Conservation (phyloP, 2,113 vertebrate genomes). For the Onychostruthus taczanowskii region DNA sequence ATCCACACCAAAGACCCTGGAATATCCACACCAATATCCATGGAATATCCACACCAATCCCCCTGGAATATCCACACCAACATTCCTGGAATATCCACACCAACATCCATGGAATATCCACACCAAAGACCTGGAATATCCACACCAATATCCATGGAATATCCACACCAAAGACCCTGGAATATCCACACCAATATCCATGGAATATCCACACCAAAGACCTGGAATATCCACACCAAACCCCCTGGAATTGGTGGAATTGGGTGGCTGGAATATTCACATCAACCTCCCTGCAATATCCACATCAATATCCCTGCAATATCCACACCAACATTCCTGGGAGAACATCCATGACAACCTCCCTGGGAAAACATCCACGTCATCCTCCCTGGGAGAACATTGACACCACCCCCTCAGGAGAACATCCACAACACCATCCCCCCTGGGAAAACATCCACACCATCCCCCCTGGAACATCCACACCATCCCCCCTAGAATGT, state of each 20-base stretch:
- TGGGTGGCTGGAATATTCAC: neutral
- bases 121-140: accelerated
- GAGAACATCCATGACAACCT: neutral
- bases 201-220: neutral
- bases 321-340: neutral
- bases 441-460: neutral
- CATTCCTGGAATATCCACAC: accelerated
- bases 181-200: accelerated
- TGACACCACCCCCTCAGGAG: neutral
- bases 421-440: neutral
- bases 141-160: accelerated
- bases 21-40: accelerated
- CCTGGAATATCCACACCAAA: neutral
- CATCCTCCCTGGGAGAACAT: neutral
- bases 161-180: neutral
- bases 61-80: neutral
- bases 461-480: neutral
- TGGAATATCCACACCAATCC: accelerated
- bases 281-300: no score
- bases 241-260: neutral
- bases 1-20: neutral
- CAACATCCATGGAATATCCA: accelerated
- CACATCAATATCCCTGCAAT: no score
- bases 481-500: neutral
- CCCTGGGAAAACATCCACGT: neutral